A percentile compares a stretch with the other conserved stretches of the same genome.
phyloP scores from a whole-genome alignment of 2,888 invertebrate genomes.

The Apoda limacodes region DNA sequence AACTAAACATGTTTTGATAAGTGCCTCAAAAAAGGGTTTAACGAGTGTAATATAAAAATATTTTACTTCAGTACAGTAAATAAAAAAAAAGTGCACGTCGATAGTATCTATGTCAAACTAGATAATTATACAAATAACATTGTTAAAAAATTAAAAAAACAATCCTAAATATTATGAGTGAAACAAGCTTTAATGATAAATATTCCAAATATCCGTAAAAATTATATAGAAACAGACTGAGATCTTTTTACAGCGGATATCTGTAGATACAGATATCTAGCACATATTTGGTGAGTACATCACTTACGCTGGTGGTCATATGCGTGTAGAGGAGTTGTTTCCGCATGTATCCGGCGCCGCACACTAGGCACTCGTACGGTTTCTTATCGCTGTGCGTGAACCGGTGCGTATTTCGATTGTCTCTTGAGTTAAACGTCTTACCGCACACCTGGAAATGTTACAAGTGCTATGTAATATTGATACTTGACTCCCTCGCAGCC shows the following conservation, averaged over 20 bases:
- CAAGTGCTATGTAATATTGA: too few species aligned
- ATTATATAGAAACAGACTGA: background rate
- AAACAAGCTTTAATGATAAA: background rate
- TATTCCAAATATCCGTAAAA: background rate
- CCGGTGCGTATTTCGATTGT: conserved; percentile 86
- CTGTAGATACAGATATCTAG: background rate
- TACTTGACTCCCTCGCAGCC: too few species aligned
- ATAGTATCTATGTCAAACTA: too few species aligned
- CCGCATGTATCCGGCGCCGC: conserved; percentile 86
- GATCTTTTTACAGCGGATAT: background rate
- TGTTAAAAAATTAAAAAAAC: too few species aligned
- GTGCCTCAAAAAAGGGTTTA: too few species aligned
- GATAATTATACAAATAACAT: too few species aligned
- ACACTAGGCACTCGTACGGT: conserved; percentile 85
- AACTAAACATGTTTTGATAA: too few species aligned
- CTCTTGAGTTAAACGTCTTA: conserved; percentile 85
- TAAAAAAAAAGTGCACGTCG: too few species aligned
- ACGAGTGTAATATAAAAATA: too few species aligned
- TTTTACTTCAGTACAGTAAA: too few species aligned
- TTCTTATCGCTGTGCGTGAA: conserved; percentile 90
- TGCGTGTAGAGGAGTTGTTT: conserved; percentile 83
- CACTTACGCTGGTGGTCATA: conserved; percentile 74
- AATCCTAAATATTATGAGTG: too few species aligned
- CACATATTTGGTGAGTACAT: too few species aligned
- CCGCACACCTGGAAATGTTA: conserved; percentile 87